phyloP scores from a whole-genome alignment of 2,113 vertebrate genomes.

The Coptodon bakossiorum region DNA sequence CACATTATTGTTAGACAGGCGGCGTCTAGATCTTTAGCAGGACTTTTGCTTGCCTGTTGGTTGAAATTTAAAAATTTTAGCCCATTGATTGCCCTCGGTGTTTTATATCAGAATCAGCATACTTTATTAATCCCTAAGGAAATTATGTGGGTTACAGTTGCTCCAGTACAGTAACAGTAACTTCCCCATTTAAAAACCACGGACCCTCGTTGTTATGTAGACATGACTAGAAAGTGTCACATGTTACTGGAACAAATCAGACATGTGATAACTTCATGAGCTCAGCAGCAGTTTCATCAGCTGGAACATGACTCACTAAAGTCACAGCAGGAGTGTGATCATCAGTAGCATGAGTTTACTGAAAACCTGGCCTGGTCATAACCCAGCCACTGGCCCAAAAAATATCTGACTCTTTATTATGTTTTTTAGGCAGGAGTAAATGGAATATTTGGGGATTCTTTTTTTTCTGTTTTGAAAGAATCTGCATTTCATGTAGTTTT shows the following conservation, averaged over 20 bases:
- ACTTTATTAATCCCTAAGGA: not conserved
- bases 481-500: not conserved
- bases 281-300: not conserved
- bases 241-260: not conserved
- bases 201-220: not conserved
- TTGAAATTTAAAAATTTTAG: rapidly evolving
- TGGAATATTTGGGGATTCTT: not conserved
- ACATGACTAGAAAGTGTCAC: not conserved
- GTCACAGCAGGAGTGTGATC: not conserved
- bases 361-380: rapidly evolving
- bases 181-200: not conserved
- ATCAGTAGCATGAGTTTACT: not conserved
- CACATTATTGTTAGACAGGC: rapidly evolving
- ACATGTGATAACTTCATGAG: constrained; percentile 1
- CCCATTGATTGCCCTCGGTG: rapidly evolving
- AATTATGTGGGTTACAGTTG: not conserved
- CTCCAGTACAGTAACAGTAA: not conserved
- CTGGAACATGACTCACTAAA: not conserved
- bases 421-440: not conserved
- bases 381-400: not conserved
- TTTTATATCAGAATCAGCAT: not conserved
- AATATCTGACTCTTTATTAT: not conserved
- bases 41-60: rapidly evolving
- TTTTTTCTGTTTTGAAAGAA: not conserved
- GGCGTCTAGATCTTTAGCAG: rapidly evolving